These are phyloP conservation scores for Yponomeuta malinellus DNA, from an alignment of 2,888 invertebrate genomes.

Conservation along the genomic window DNA sequence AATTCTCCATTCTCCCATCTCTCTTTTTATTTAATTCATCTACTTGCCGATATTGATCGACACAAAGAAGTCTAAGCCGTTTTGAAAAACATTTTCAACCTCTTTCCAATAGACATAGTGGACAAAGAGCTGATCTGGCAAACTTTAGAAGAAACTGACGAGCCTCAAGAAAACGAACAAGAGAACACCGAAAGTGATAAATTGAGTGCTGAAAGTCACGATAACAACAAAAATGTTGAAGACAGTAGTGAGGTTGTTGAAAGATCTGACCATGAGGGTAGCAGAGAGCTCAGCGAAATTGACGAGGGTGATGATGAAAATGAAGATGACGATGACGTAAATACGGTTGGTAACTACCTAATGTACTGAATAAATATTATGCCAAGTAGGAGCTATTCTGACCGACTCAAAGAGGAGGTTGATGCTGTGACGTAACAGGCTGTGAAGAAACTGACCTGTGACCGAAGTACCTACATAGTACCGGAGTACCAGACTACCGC, in stretches of 20 bases:
- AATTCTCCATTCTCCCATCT: too few species aligned
- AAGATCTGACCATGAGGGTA: conserved; percentile 1
- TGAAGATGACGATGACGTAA: conserved; percentile 29
- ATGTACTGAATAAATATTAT: too few species aligned
- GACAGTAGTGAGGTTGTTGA: conserved; percentile 16
- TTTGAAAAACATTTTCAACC: too few species aligned
- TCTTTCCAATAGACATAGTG: conserved; percentile 52
- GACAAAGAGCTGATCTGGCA: conserved; percentile 76
- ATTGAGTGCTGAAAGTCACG: conserved; percentile 37
- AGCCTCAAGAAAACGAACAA: conserved; percentile 44
- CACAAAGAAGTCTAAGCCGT: too few species aligned
- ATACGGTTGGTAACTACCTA: not conserved
- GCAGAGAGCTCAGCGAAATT: conserved; percentile 27
- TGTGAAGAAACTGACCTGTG: too few species aligned
- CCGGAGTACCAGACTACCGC: too few species aligned
- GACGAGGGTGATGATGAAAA: conserved; percentile 39
- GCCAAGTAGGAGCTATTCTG: too few species aligned
- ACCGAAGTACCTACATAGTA: too few species aligned
- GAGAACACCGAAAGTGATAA: conserved; percentile 22
- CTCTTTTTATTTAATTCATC: too few species aligned
- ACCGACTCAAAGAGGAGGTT: too few species aligned
- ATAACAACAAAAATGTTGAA: conserved; percentile 32
- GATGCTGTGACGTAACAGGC: too few species aligned
- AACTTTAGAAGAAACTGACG: conserved; percentile 71
- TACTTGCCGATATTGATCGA: too few species aligned